A percentile compares a stretch with the other conserved stretches of the same genome.
Evolutionary conservation across 2,888 invertebrate species (phyloP).

Genomic region (Leptinotarsa juncta): DNA sequence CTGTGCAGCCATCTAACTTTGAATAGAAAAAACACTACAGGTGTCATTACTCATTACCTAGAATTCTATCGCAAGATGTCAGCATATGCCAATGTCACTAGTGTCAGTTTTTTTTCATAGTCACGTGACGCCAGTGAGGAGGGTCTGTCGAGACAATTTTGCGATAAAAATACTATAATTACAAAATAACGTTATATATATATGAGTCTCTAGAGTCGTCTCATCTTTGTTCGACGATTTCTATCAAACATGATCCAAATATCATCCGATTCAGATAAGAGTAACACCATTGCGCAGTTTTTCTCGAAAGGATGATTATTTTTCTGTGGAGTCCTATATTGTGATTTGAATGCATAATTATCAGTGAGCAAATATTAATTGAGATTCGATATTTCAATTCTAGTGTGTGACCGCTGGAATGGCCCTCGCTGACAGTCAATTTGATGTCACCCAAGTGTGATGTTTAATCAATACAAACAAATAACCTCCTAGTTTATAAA

Average conservation of each 20-base stretch:
- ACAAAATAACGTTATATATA: constrained; percentile 32
- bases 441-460: background rate
- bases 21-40: too few relatives aligned
- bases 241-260: constrained; percentile 44
- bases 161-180: constrained; percentile 45
- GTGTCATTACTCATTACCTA: background rate
- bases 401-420: background rate
- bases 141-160: constrained; percentile 40
- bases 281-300: constrained; percentile 33
- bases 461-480: constrained; percentile 20
- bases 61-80: constrained; percentile 23
- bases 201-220: constrained; percentile 28
- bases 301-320: constrained; percentile 3
- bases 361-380: constrained; percentile 3
- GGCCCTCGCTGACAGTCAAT: background rate
- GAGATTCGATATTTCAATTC: background rate
- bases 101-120: constrained; percentile 38
- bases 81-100: constrained; percentile 25
- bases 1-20: too few relatives aligned
- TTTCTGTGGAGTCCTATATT: constrained; percentile 3
- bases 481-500: background rate
- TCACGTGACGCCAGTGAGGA: constrained; percentile 48
- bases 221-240: constrained; percentile 47
- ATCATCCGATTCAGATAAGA: constrained; percentile 32
- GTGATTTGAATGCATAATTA: constrained; percentile 6